A percentile compares a stretch with the other conserved stretches of the same genome.
phyloP scores from a whole-genome alignment of 2,888 invertebrate species.

The Chymomyza caudatula region DNA sequence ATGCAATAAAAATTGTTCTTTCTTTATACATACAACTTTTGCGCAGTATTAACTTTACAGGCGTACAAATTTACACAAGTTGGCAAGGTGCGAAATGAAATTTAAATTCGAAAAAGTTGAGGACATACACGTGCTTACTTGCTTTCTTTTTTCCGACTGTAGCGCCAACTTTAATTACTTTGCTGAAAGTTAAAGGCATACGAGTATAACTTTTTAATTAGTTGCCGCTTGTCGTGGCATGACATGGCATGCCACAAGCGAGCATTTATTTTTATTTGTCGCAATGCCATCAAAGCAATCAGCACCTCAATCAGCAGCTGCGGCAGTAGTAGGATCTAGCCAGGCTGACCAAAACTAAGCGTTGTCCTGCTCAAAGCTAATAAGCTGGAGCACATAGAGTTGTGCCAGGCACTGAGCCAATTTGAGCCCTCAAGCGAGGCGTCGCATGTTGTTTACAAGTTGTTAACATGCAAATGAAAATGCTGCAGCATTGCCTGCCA shows the following conservation, averaged over 20 bases:
- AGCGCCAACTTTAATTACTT: slow-evolving; percentile 67
- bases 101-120: background rate
- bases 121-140: background rate
- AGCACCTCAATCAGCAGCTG: slow-evolving; percentile 25
- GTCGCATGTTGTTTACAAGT: slow-evolving; percentile 37
- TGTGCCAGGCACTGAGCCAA: background rate
- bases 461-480: slow-evolving; percentile 65
- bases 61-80: background rate
- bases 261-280: slow-evolving; percentile 6
- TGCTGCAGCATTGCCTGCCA: slow-evolving; percentile 23
- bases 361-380: slow-evolving; percentile 15
- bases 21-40: slow-evolving; percentile 3
- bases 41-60: background rate
- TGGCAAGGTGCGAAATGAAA: background rate
- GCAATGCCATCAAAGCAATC: slow-evolving; percentile 48
- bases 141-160: slow-evolving; percentile 25
- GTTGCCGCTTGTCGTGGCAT: slow-evolving; percentile 45
- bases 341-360: slow-evolving; percentile 24
- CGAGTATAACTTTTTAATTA: slow-evolving; percentile 68
- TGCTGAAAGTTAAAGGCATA: slow-evolving; percentile 65
- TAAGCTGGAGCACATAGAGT: background rate
- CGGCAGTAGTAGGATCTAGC: slow-evolving; percentile 2
- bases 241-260: background rate
- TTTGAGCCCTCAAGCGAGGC: background rate
- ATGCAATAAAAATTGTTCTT: slow-evolving; percentile 15